A percentile compares a stretch with the other conserved stretches of the same genome.
phyloP scores from a whole-genome alignment of 2,888 invertebrate genomes.

The Megastigmus dorsalis region DNA sequence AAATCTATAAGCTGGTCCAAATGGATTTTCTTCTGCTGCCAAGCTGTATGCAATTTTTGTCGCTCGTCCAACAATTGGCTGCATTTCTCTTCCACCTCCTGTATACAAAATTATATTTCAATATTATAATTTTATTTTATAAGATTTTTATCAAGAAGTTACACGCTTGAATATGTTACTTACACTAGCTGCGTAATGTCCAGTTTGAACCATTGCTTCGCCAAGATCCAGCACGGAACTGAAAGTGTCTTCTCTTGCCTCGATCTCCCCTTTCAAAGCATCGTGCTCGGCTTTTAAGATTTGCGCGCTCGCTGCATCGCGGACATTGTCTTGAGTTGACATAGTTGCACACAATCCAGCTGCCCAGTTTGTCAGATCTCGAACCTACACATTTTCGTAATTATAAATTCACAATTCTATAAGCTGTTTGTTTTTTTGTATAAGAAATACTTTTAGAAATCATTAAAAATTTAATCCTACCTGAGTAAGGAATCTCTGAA shows the following conservation, averaged over 20 bases:
- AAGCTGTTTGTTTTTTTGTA: neutral
- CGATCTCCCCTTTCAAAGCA: conserved; percentile 88
- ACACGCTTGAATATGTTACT: no score
- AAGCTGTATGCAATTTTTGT: conserved; percentile 86
- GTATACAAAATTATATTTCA: conserved; percentile 13
- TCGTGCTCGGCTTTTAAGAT: conserved; percentile 89
- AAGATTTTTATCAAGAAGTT: neutral
- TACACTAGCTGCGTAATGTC: conserved; percentile 86
- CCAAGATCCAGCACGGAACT: conserved; percentile 84
- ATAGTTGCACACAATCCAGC: conserved; percentile 85
- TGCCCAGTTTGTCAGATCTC: conserved; percentile 94
- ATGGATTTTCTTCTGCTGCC: conserved; percentile 92
- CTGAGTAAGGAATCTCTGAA: conserved; percentile 92
- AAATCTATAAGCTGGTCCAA: conserved; percentile 93
- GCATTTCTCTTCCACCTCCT: conserved; percentile 88
- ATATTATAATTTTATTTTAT: neutral
- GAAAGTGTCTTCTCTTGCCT: conserved; percentile 90
- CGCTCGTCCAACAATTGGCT: conserved; percentile 86
- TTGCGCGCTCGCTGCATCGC: conserved; percentile 89
- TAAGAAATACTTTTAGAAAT: neutral
- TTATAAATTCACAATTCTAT: neutral
- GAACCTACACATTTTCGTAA: conserved; percentile 76
- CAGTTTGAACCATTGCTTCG: conserved; percentile 87
- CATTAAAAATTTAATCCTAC: conserved; percentile 68
- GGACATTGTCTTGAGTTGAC: conserved; percentile 86